A percentile compares a stretch with the other conserved stretches of the same genome.
These are phyloP conservation scores for Tromatobia lineatoria DNA, from an alignment of 2,888 invertebrate species.

Conservation along the genomic window DNA sequence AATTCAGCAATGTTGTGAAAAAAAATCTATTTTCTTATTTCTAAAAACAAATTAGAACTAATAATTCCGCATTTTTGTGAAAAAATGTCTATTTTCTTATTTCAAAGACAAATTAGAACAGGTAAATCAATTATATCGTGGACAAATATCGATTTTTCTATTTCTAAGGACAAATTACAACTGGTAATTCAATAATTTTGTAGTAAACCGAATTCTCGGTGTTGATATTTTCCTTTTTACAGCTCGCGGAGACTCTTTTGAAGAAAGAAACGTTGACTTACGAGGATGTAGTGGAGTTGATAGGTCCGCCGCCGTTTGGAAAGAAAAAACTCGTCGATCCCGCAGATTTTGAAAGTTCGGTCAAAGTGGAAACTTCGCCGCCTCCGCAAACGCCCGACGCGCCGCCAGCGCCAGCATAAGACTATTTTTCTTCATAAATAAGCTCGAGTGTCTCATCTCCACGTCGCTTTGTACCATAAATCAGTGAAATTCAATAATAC, in stretches of 20 bases:
- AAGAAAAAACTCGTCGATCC: conserved; percentile 92
- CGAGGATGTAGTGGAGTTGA: conserved; percentile 94
- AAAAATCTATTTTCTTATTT: too few relatives aligned
- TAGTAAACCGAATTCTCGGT: neutral
- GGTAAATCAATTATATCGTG: too few relatives aligned
- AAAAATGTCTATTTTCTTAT: too few relatives aligned
- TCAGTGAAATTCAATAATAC: conserved; percentile 33
- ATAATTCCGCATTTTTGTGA: too few relatives aligned
- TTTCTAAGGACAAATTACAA: too few relatives aligned
- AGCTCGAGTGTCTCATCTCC: neutral
- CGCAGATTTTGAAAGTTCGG: conserved; percentile 90
- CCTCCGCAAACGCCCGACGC: conserved; percentile 52
- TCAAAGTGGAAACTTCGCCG: conserved; percentile 64
- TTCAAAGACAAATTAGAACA: too few relatives aligned
- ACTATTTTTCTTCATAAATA: neutral
- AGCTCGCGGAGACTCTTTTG: conserved; percentile 95
- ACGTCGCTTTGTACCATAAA: conserved; percentile 52
- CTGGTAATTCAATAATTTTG: conserved; percentile 86
- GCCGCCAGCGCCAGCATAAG: conserved; percentile 44
- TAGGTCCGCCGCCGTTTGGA: conserved; percentile 95
- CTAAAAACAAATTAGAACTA: too few relatives aligned
- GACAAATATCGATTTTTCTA: too few relatives aligned
- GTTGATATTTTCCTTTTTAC: conserved; percentile 74
- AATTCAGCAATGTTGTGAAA: too few relatives aligned
- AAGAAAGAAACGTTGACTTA: conserved; percentile 97